phyloP scores from a whole-genome alignment of 2,888 invertebrate genomes.

The Hesperia comma region DNA sequence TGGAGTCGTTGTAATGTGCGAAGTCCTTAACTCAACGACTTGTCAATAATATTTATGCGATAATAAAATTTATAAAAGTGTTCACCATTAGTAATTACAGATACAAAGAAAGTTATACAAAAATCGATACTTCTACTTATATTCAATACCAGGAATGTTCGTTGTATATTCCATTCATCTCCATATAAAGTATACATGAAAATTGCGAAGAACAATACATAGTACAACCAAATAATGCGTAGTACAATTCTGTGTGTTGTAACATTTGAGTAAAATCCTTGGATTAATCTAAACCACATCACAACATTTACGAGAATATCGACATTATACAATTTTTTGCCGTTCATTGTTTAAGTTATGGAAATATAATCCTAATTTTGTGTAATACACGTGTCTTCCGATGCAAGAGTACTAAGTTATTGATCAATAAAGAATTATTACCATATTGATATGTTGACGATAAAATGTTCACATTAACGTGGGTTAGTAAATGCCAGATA shows the following conservation, averaged over 20 bases:
- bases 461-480: no score
- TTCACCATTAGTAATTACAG: neutral
- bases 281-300: slow-evolving; percentile 2
- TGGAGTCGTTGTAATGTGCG: no score
- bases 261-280: slow-evolving; percentile 1
- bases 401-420: neutral
- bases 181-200: neutral
- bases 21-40: neutral
- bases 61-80: slow-evolving; percentile 2
- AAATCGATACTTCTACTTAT: neutral
- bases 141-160: neutral
- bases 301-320: neutral
- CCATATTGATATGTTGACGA: no score
- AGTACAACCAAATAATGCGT: slow-evolving; percentile 1
- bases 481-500: no score
- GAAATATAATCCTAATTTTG: neutral
- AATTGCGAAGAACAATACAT: neutral
- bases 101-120: neutral
- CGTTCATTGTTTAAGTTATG: neutral
- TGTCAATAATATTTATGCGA: neutral
- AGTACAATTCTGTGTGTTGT: neutral
- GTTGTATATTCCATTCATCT: neutral
- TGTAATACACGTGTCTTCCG: neutral
- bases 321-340: neutral
- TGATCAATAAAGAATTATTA: neutral